These are phyloP conservation scores for Pseudomyrmex concolor DNA, from an alignment of 1,140 invertebrate genomes.

Conservation along the genomic window DNA sequence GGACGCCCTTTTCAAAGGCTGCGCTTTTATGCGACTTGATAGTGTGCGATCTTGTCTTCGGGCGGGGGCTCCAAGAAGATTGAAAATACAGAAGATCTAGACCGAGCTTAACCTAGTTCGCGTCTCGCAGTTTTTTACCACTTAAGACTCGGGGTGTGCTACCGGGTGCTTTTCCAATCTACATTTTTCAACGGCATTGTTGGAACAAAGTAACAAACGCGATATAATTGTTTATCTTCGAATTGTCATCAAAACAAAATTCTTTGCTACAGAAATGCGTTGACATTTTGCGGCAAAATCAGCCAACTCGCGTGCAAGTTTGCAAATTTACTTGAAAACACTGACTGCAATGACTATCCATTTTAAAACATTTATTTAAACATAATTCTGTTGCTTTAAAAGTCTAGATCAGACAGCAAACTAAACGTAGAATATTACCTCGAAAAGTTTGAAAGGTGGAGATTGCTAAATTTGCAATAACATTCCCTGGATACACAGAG, in stretches of 20 bases:
- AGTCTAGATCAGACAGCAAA: too few species aligned
- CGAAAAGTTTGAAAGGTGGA: too few species aligned
- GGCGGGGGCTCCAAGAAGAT: conserved; percentile 35
- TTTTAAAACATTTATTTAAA: too few species aligned
- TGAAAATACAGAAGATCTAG: conserved; percentile 50
- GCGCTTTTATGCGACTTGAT: conserved; percentile 57
- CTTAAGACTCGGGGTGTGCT: not conserved
- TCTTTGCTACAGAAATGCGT: not conserved
- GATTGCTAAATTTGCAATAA: too few species aligned
- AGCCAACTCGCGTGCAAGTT: too few species aligned
- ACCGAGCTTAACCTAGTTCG: conserved; percentile 51
- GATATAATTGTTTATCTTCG: not conserved
- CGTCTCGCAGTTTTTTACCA: conserved; percentile 44
- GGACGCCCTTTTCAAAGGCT: conserved; percentile 49
- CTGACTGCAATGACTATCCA: too few species aligned
- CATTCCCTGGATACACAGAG: too few species aligned
- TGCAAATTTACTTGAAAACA: not conserved
- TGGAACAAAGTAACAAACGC: not conserved
- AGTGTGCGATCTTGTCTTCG: conserved; percentile 29
- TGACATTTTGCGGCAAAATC: too few species aligned
- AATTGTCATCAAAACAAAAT: not conserved
- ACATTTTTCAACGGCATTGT: conserved; percentile 33
- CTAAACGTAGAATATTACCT: too few species aligned
- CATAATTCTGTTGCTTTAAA: too few species aligned
- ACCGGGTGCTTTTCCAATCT: conserved; percentile 3